These are phyloP conservation scores for Pachypanchax playfairii DNA, from an alignment of 2,113 vertebrate genomes.

Conservation along the genomic window DNA sequence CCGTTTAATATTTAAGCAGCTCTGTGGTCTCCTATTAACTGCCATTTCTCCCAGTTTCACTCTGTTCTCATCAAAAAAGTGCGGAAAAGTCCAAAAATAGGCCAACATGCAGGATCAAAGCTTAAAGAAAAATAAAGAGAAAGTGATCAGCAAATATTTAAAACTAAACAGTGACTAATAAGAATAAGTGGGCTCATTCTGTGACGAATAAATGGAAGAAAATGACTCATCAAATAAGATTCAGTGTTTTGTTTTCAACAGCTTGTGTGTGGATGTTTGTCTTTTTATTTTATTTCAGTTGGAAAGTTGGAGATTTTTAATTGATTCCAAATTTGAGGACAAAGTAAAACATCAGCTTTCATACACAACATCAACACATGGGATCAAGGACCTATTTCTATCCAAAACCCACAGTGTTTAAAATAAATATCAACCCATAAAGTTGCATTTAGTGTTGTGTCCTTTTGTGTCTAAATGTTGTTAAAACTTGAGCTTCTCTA, in stretches of 20 bases:
- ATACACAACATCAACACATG: not conserved
- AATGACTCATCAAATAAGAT: slow-evolving; percentile 41
- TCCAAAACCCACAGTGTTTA: not conserved
- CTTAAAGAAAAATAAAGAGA: slow-evolving; percentile 4
- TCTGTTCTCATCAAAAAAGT: slow-evolving; percentile 19
- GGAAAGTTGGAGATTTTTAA: slow-evolving; percentile 10
- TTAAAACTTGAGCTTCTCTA: not conserved
- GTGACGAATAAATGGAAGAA: slow-evolving; percentile 50
- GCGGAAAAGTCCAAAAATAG: slow-evolving; percentile 45
- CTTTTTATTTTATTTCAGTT: slow-evolving; percentile 12
- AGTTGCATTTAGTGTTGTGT: not conserved
- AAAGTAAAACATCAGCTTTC: slow-evolving; percentile 10
- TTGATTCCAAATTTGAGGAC: slow-evolving; percentile 9
- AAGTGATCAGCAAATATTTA: slow-evolving; percentile 23
- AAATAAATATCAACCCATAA: not conserved
- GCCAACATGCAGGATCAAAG: slow-evolving; percentile 22
- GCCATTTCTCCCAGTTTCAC: slow-evolving; percentile 19
- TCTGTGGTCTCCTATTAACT: slow-evolving; percentile 47
- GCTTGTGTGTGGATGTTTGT: slow-evolving; percentile 13
- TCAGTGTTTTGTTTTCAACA: not conserved
- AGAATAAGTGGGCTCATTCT: slow-evolving; percentile 39
- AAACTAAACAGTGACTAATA: slow-evolving; percentile 45
- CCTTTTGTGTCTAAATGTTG: too few relatives aligned
- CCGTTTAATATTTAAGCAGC: slow-evolving; percentile 72
- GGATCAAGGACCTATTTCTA: not conserved